Evolutionary conservation across 2,888 invertebrate species (phyloP).

Genomic region (Apeira syringaria): DNA sequence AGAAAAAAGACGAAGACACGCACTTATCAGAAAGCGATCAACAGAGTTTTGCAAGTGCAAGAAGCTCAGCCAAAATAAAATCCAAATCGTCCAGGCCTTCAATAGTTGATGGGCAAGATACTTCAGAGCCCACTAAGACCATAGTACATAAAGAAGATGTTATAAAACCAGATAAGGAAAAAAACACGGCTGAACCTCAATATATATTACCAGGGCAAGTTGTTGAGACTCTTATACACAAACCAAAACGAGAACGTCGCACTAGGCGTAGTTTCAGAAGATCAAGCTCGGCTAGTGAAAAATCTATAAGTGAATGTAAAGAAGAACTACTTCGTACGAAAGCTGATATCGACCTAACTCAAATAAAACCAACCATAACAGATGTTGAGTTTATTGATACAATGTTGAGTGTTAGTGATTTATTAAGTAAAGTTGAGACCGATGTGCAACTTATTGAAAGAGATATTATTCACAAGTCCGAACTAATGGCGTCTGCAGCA

Average conservation of each 20-base stretch:
- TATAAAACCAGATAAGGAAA: slow-evolving; percentile 33
- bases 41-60: slow-evolving; percentile 87
- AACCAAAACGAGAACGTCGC: slow-evolving; percentile 60
- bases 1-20: slow-evolving; percentile 84
- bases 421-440: slow-evolving; percentile 76
- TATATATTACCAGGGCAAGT: slow-evolving; percentile 4
- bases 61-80: slow-evolving; percentile 79
- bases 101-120: slow-evolving; percentile 57
- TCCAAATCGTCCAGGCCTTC: slow-evolving; percentile 59
- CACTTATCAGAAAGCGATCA: slow-evolving; percentile 84
- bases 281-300: slow-evolving; percentile 77
- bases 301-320: slow-evolving; percentile 61
- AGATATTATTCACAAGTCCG: slow-evolving; percentile 86
- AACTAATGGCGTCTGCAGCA: slow-evolving; percentile 86
- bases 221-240: slow-evolving; percentile 35
- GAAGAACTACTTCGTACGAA: slow-evolving; percentile 53
- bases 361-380: slow-evolving; percentile 34
- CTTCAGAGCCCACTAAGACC: slow-evolving; percentile 56
- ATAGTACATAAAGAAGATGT: slow-evolving; percentile 58
- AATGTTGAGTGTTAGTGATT: slow-evolving; percentile 46
- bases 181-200: slow-evolving; percentile 17
- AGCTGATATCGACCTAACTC: slow-evolving; percentile 22
- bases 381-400: slow-evolving; percentile 52
- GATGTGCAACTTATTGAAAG: slow-evolving; percentile 85
- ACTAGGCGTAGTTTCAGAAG: slow-evolving; percentile 70